Base-by-base conservation (phyloP, 1,140 invertebrate genomes). In the Bombus fervidus region DNA sequence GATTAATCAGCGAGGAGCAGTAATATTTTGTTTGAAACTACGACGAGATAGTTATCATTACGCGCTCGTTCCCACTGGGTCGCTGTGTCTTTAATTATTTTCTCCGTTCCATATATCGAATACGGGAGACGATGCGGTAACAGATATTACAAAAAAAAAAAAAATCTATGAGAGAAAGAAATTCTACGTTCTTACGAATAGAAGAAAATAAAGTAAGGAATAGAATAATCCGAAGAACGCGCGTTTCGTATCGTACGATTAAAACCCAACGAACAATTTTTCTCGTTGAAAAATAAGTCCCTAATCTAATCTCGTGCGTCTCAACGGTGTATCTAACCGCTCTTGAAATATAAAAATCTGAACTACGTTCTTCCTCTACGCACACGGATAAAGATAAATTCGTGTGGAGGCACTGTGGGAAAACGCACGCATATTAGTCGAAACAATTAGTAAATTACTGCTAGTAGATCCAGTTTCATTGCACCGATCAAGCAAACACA, bases 291-390 rank as follows among this genome's bases (percentile, higher is more conserved):
- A 47, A 15, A 28, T 10, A 79, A 79, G 47, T 47, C 41, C 41
- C 31, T 79, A 68, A 79, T 79, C 62, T 68, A 79, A 79, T 79
- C 34, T 79, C 31, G 25, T 6, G 31, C 31, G 41, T 68, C 25
- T 75, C 47, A 13, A 28, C 37, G 41, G 18, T 28, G 22, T 53
- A 75, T 57, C 43, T 34, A 25, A 6, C 12, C 0, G 5, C 57
- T 31, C 18, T 78, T 41, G n/a, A 64, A 78, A 41, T 25, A 78
- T 22, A 31, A 39, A n/a, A 62, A 78, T 76, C 43, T 13, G 4
- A 34, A 15, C n/a, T 25, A 25, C 47, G 74, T 31, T 31, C 15
- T 43, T 9, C n/a, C 22, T 9, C 31, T 2, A 9, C n/a, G 37
- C 25, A 13, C 1, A 8, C 8, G 28, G 41, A 18, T 15, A 73